These are phyloP conservation scores for Aldrovandia affinis DNA, from an alignment of 2,797 vertebrate species.

Conservation along the genomic window DNA sequence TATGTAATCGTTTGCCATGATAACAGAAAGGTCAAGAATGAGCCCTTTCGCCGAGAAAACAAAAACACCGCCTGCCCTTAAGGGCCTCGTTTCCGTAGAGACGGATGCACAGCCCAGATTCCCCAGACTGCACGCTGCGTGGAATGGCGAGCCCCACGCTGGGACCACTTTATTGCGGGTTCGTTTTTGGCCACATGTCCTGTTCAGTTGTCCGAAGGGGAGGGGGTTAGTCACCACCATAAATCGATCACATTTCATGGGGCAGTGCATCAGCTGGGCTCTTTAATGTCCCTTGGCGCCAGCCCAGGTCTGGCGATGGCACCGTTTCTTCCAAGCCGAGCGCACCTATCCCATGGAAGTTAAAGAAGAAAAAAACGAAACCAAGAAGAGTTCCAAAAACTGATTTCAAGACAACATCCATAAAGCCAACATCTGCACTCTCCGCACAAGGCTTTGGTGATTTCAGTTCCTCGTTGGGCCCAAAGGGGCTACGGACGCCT, in stretches of 20 bases:
- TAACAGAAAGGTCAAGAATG: conserved; percentile 7
- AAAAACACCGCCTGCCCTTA: neutral
- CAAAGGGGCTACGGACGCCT: neutral
- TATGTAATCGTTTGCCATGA: conserved; percentile 7
- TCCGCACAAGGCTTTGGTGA: neutral
- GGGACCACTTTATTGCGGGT: neutral
- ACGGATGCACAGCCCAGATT: conserved; percentile 1
- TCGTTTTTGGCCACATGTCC: neutral
- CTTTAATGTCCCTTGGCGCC: neutral
- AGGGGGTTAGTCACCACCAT: neutral
- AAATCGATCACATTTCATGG: neutral
- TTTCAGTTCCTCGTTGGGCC: neutral
- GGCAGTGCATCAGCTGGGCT: no score
- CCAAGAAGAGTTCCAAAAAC: neutral
- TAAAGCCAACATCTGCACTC: neutral
- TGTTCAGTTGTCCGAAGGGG: neutral
- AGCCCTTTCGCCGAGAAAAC: neutral
- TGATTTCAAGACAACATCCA: neutral
- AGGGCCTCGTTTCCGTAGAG: conserved; percentile 15
- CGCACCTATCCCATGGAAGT: neutral
- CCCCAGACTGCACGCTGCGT: neutral
- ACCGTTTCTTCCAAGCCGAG: neutral
- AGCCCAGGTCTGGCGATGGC: neutral
- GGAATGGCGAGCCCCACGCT: neutral
- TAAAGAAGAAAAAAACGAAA: neutral